Base-by-base conservation (phyloP, 2,113 vertebrate species). In the Danionella cerebrum region DNA sequence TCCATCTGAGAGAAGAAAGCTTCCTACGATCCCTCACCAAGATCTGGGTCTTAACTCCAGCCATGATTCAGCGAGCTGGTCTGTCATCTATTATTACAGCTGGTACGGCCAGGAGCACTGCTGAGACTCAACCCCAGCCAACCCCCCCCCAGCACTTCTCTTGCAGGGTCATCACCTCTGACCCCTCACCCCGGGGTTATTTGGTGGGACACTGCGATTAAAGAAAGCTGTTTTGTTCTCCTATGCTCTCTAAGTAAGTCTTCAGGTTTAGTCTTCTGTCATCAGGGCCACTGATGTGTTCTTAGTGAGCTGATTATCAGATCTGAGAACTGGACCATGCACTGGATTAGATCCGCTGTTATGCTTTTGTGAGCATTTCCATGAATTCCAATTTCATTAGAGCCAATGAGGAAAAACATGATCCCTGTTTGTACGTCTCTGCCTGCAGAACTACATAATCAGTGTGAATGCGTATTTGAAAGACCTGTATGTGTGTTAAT, bases 61-160 rank as follows among this genome's bases (percentile, higher is more conserved):
- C 53, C 75, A 69, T 77, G 73, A 79, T 71, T 71, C 50, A 71
- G 52, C 67, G 62, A 2, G 12, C 71, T 82, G 80, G 84, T 83
- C 79, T 80, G 83, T 88, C 53, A 62, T 73, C 78, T 89, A 82
- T 88, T 88, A 85, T 81, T 86, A 85, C 88, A 90, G 87, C 88
- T 89, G 88, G 77, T 76, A 75, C 74, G 76, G 82, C 83, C 80
- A 76, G 68, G 19, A 79, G 84, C 84, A 77, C 82, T 70, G 71
- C 72, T 47, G 78, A 73, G 74, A 71, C 81, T 73, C 76, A 67
- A 44, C 65, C 54, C 18, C 44, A 68, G 59, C 55, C 45, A 33
- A n/a, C n/a, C n/a, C 36, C 45, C n/a, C 60, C 63, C 84, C 72
- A 69, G 70, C 44, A 16, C 68, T 71, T 76, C 71, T 82, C 84